phyloP scores from a whole-genome alignment of 2,113 vertebrate genomes.

The Orientallactaga bullata region DNA sequence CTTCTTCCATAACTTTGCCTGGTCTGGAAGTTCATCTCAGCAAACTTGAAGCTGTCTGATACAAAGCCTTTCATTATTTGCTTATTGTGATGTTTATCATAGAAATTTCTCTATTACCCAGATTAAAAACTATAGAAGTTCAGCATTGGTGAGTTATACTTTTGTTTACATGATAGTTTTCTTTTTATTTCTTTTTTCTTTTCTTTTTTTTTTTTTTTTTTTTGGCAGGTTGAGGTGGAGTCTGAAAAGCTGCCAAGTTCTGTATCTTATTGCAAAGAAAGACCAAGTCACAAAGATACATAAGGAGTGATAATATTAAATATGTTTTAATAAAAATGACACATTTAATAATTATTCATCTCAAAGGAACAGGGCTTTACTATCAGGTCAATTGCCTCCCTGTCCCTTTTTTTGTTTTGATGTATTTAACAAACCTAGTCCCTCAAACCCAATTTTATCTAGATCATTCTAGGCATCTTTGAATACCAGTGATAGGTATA shows the following conservation, averaged over 20 bases:
- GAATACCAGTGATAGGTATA: not conserved
- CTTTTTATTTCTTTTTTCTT: no score
- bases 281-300: not conserved
- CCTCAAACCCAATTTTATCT: not conserved
- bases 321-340: not conserved
- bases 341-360: not conserved
- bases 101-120: not conserved
- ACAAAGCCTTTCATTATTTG: not conserved
- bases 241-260: not conserved
- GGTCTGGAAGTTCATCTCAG: no score
- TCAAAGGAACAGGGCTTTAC: not conserved
- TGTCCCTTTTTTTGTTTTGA: not conserved
- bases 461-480: not conserved
- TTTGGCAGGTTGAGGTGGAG: no score
- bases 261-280: not conserved
- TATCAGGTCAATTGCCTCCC: not conserved
- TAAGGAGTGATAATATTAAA: not conserved
- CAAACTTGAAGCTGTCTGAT: no score
- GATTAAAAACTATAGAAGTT: conserved; percentile 5
- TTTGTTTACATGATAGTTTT: not conserved
- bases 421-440: not conserved
- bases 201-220: no score
- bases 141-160: not conserved
- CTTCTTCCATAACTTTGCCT: no score
- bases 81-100: not conserved